Evolutionary conservation across 2,797 vertebrate genomes (phyloP).

Genomic region (Fistularia commersonii): DNA sequence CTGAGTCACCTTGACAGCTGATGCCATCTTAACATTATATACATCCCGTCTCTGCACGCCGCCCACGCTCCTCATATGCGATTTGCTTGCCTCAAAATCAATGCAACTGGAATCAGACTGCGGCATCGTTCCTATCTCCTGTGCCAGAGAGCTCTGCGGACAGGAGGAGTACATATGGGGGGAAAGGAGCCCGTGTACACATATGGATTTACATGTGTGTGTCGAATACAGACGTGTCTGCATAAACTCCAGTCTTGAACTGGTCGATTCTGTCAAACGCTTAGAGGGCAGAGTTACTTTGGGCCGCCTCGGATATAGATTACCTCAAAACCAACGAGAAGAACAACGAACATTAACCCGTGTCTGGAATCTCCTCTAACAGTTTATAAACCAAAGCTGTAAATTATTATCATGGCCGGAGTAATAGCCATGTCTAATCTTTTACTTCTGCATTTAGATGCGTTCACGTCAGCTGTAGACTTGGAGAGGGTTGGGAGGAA

Average conservation of each 20-base stretch:
- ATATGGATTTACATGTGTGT: background rate
- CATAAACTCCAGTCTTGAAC: background rate
- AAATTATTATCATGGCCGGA: conserved; percentile 28
- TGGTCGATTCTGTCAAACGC: conserved; percentile 2
- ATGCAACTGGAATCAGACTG: conserved; percentile 71
- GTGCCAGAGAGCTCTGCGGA: conserved; percentile 50
- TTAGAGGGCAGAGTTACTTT: conserved; percentile 10
- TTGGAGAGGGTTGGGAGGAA: no score
- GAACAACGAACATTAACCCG: conserved; percentile 36
- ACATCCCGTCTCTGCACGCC: conserved; percentile 53
- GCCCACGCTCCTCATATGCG: conserved; percentile 70
- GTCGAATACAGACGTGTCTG: background rate
- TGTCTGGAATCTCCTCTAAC: conserved; percentile 13
- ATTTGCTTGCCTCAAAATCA: conserved; percentile 69
- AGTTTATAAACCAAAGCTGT: conserved; percentile 14
- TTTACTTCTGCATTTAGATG: no score
- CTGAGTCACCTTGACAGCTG: conserved; percentile 78
- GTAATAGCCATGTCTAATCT: background rate
- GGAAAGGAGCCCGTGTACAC: conserved; percentile 32
- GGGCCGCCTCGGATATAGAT: conserved; percentile 1
- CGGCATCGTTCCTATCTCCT: conserved; percentile 65
- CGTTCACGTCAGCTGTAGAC: no score
- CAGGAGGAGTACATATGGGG: conserved; percentile 56
- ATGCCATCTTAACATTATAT: conserved; percentile 73
- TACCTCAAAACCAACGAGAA: background rate